Evolutionary conservation across 2,888 invertebrate genomes (phyloP).

Genomic region (Argyresthia albistria): DNA sequence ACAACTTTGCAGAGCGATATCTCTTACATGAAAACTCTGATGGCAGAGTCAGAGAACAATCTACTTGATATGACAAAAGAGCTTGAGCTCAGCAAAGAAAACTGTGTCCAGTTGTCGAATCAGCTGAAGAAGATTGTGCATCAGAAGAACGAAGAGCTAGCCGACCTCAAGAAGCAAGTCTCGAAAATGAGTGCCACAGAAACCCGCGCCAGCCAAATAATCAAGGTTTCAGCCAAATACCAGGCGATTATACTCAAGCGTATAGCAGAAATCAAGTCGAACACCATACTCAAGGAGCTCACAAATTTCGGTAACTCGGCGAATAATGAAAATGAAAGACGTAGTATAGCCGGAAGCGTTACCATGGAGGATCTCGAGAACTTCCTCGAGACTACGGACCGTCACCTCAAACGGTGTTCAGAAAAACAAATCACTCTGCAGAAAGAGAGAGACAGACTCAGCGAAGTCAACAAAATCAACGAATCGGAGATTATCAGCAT

Average conservation of each 20-base stretch:
- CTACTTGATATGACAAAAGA: slow-evolving; percentile 49
- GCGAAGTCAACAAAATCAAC: slow-evolving; percentile 50
- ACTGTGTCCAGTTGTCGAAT: slow-evolving; percentile 43
- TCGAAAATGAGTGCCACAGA: slow-evolving; percentile 50
- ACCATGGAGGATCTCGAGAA: slow-evolving; percentile 62
- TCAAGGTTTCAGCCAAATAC: slow-evolving; percentile 59
- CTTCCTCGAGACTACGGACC: slow-evolving; percentile 59
- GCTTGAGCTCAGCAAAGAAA: slow-evolving; percentile 44
- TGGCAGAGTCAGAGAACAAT: slow-evolving; percentile 57
- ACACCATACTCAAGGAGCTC: slow-evolving; percentile 51
- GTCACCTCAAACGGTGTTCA: slow-evolving; percentile 44
- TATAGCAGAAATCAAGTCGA: slow-evolving; percentile 56
- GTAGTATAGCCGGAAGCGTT: slow-evolving; percentile 43
- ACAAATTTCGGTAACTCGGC: slow-evolving; percentile 50
- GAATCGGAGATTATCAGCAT: slow-evolving; percentile 54
- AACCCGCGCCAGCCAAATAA: slow-evolving; percentile 53
- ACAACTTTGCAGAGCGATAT: slow-evolving; percentile 51
- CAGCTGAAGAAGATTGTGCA: slow-evolving; percentile 56
- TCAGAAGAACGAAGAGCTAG: slow-evolving; percentile 58
- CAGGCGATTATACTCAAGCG: slow-evolving; percentile 58
- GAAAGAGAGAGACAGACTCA: slow-evolving; percentile 49
- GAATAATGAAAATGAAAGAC: slow-evolving; percentile 39
- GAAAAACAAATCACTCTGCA: slow-evolving; percentile 47
- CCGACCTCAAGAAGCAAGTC: slow-evolving; percentile 51
- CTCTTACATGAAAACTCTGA: slow-evolving; percentile 42